Conservation (phyloP, 2,113 vertebrate genomes). For the Lepus timidus region DNA sequence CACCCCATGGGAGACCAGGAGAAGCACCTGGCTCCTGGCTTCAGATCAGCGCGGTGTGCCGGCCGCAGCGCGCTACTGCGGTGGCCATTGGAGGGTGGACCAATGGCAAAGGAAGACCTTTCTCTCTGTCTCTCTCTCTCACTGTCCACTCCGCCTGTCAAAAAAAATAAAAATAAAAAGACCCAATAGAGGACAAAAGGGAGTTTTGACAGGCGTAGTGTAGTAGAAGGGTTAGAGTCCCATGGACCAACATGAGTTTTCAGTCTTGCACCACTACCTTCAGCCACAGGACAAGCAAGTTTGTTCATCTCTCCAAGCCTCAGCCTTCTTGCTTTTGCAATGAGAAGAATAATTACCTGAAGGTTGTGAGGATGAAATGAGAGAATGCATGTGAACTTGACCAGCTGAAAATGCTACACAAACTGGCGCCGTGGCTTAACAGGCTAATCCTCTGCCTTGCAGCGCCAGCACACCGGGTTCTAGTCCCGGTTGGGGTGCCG, state of each 20-base stretch:
- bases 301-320: not conserved
- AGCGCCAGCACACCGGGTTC: no score
- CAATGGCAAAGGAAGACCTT: not conserved
- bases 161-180: not conserved
- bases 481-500: no score
- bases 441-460: no score
- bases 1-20: no score
- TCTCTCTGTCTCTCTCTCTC: no score
- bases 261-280: not conserved
- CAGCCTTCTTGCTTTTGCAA: not conserved
- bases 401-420: not conserved
- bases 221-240: not conserved
- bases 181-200: not conserved
- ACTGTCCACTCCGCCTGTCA: no score
- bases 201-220: not conserved
- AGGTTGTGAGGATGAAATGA: not conserved
- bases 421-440: not conserved
- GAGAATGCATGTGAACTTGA: not conserved
- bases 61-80: no score
- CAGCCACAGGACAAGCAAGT: not conserved
- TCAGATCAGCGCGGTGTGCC: no score
- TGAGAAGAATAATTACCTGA: not conserved
- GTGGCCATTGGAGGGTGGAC: no score
- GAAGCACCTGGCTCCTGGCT: no score
- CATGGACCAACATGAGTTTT: not conserved